Evolutionary conservation across 2,797 vertebrate genomes (phyloP).

Genomic region (Notoglanidium macrostoma): DNA sequence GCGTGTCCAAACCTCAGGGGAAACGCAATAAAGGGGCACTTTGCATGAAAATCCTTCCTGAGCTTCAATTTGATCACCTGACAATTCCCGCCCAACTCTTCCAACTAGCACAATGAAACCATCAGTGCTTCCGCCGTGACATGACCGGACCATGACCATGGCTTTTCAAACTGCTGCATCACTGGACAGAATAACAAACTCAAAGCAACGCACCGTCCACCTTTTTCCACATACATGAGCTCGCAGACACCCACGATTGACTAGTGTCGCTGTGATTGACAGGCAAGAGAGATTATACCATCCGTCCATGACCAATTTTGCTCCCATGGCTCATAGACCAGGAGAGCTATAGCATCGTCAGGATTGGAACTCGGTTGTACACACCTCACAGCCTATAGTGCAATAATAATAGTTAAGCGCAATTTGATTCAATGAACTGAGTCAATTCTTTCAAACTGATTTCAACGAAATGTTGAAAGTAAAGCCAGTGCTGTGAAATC

Average conservation of each 20-base stretch:
- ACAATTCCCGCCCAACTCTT: not conserved
- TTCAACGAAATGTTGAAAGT: not conserved
- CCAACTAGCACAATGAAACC: not conserved
- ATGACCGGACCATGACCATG: not conserved
- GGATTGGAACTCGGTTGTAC: not conserved
- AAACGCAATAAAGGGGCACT: slow-evolving; percentile 3
- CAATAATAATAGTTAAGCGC: not conserved
- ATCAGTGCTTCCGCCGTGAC: not conserved
- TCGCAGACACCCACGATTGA: too few relatives aligned
- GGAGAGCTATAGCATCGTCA: not conserved
- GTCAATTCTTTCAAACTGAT: not conserved
- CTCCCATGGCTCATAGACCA: not conserved
- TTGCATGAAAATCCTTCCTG: not conserved
- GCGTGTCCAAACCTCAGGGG: slow-evolving; percentile 26
- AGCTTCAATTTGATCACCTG: not conserved
- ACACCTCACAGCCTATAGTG: not conserved
- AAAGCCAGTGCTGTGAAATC: not conserved
- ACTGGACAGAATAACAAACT: not conserved
- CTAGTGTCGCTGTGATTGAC: not conserved
- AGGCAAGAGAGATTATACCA: not conserved
- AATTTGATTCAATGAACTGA: not conserved
- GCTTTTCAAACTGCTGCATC: not conserved
- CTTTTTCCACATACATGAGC: not conserved
- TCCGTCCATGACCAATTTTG: not conserved
- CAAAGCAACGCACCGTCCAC: not conserved